A percentile compares a stretch with the other conserved stretches of the same genome.
phyloP scores from a whole-genome alignment of 2,797 vertebrate species.

The Takifugu ocellatus region DNA sequence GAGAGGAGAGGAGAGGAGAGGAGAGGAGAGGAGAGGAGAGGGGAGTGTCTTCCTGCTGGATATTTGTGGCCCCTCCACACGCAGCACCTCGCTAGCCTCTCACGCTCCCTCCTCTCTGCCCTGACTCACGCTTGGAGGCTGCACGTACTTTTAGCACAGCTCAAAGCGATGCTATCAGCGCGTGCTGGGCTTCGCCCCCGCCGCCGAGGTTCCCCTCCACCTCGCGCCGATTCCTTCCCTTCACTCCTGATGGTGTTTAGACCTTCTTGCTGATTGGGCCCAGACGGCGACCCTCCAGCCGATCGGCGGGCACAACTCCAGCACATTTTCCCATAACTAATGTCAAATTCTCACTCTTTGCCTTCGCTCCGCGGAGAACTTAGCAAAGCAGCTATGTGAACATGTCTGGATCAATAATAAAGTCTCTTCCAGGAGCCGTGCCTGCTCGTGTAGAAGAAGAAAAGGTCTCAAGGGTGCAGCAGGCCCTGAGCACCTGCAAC shows the following conservation, averaged over 20 bases:
- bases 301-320: conserved; percentile 6
- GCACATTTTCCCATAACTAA: conserved; percentile 26
- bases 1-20: no score
- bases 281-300: conserved; percentile 23
- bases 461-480: conserved; percentile 53
- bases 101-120: conserved; percentile 6
- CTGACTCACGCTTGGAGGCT: conserved; percentile 24
- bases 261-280: conserved; percentile 33
- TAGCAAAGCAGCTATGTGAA: conserved; percentile 41
- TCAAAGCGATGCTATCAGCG: conserved; percentile 38
- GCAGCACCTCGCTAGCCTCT: conserved; percentile 21
- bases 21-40: no score
- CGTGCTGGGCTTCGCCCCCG: conserved; percentile 39
- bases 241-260: conserved; percentile 37
- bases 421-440: conserved; percentile 51
- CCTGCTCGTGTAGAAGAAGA: conserved; percentile 56
- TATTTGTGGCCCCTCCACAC: background rate
- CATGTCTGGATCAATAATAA: conserved; percentile 70
- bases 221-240: conserved; percentile 38
- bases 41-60: background rate
- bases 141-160: conserved; percentile 14
- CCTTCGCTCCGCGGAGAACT: conserved; percentile 39
- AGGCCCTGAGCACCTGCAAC: conserved; percentile 35
- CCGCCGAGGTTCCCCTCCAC: conserved; percentile 61
- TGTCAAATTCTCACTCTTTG: conserved; percentile 45